A percentile compares a stretch with the other conserved stretches of the same genome.
These are phyloP conservation scores for Neodiprion virginianus DNA, from an alignment of 1,140 invertebrate species.

Conservation along the genomic window DNA sequence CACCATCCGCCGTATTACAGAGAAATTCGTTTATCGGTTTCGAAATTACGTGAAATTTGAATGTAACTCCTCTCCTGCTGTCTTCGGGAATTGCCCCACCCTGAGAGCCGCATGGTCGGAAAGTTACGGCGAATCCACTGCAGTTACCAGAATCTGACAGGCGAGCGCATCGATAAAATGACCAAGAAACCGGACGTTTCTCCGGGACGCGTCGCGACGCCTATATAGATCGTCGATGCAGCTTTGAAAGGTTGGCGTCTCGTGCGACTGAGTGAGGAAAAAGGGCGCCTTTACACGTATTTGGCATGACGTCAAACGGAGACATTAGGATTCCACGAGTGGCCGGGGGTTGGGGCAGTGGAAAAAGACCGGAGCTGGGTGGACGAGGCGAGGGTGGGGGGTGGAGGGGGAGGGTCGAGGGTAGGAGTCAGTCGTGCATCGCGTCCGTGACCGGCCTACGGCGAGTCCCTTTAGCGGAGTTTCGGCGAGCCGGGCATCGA, in stretches of 20 bases:
- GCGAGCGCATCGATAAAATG: no score
- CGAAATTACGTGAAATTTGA: no score
- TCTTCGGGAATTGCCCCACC: no score
- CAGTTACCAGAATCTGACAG: no score
- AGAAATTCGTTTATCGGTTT: no score
- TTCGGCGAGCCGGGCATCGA: not conserved
- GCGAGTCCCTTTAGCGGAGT: not conserved
- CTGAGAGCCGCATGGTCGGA: no score
- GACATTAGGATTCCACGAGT: slow-evolving; percentile 57
- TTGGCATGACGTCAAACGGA: slow-evolving; percentile 60
- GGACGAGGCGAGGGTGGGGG: not conserved
- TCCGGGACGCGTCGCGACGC: not conserved
- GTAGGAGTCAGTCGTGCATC: not conserved
- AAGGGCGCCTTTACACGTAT: slow-evolving; percentile 42
- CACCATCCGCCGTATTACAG: no score
- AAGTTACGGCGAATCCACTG: no score
- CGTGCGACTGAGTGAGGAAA: slow-evolving; percentile 20
- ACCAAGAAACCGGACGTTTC: not conserved
- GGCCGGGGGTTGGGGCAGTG: slow-evolving; percentile 28
- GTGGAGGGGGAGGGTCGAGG: not conserved
- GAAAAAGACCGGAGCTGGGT: not conserved
- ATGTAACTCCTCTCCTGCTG: no score
- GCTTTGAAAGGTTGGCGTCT: not conserved
- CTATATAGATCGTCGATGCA: not conserved
- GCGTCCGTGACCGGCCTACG: slow-evolving; percentile 12